Evolutionary conservation across 1,140 invertebrate species (phyloP), one percentile per base, ranked within the genome.

Genomic region (Diachasma alloeum): DNA sequence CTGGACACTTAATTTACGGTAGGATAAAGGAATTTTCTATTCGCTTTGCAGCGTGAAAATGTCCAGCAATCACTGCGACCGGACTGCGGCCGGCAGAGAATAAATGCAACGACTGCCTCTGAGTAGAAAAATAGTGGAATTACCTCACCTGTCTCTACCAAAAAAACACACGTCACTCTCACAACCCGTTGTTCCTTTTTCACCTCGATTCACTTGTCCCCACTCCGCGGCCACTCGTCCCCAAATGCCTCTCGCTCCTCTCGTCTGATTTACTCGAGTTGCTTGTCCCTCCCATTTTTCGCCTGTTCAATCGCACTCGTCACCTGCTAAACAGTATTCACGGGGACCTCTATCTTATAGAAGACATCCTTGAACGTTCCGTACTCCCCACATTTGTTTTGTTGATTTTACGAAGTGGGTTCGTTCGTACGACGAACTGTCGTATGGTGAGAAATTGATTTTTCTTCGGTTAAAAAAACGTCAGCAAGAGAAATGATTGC

Each of bases 1-100:
- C 39, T 42, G 39, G 59, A 74, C 59, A 73, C 36, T 63, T 31
- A 71, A 78, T 78, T 78, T 78, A 78, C 72, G 46, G 63, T 2
- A 15, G 68, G 72, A 74, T 78, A 78, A 78, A 78, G 70, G 76
- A 78, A 78, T 78, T 78, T 78, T 74, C 69, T 19, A 4, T 74
- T 77, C 13, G 10, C 46, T 74, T 42, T 42, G 39, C 39, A 42
- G 39, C 39, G 4, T 4, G 39, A 42, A 42, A 42, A 42, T 11
- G 39, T 42, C 39, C 39, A 9, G 39, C 39, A 42, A 42, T 42
- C 10, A 1, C 39, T 42, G n/a, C n/a, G n/a, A n/a, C n/a, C n/a
- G 39, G 39, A 42, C 39, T 42, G 39, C 39, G 9, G 4, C 10
- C 39, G 9, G 39, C 39, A 11, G 39, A 42, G 39, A 42, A 42